Evolutionary conservation across 2,113 vertebrate genomes (phyloP).

Genomic region (Indicator indicator): DNA sequence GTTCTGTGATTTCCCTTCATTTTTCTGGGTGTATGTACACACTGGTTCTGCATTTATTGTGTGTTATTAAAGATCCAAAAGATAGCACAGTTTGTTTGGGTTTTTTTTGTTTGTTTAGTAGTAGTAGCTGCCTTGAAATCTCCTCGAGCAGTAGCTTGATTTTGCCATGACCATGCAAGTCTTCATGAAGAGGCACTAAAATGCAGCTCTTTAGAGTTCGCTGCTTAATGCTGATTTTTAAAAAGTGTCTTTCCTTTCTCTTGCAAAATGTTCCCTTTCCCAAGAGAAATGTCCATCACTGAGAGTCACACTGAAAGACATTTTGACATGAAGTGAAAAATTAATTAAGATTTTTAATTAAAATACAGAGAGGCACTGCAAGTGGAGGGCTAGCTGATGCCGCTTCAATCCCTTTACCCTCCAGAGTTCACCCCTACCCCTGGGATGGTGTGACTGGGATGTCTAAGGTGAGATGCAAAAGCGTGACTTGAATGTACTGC

Average conservation of each 20-base stretch:
- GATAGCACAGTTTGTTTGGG: background rate
- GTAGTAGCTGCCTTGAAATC: background rate
- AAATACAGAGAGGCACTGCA: background rate
- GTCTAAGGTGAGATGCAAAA: background rate
- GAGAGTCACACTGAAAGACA: background rate
- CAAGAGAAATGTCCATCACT: background rate
- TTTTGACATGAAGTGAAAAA: conserved; percentile 20
- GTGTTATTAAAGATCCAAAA: background rate
- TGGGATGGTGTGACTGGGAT: background rate
- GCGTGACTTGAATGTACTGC: background rate
- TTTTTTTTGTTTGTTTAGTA: no score
- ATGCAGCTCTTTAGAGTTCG: background rate
- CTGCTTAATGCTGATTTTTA: rapidly evolving
- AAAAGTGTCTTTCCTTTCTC: background rate
- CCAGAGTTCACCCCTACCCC: background rate
- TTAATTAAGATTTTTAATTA: conserved; percentile 41
- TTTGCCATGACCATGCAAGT: background rate
- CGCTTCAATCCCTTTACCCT: background rate
- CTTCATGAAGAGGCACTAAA: background rate
- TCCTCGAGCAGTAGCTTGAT: background rate
- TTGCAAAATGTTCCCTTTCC: background rate
- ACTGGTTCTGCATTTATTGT: background rate
- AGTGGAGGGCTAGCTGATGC: background rate
- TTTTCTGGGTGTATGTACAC: rapidly evolving
- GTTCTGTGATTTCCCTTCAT: no score